Conservation (phyloP, 2,797 vertebrate species). For the Distichodus sexfasciatus region DNA sequence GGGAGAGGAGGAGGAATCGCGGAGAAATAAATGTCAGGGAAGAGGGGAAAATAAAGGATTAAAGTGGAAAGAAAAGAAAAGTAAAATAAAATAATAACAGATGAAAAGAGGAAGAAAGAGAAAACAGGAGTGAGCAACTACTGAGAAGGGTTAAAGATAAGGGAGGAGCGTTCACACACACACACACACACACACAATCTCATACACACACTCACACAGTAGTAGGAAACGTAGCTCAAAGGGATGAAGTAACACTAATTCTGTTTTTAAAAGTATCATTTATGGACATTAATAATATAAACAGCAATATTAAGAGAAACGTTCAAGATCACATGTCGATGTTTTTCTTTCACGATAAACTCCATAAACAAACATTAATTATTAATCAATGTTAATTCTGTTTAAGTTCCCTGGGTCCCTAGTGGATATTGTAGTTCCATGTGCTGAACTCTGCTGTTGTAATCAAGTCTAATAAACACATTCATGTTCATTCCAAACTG, state of each 20-base stretch:
- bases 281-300: too few species aligned
- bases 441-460: too few species aligned
- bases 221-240: constrained; percentile 39
- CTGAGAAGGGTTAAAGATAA: constrained; percentile 63
- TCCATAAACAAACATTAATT: too few species aligned
- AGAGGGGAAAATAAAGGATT: not conserved
- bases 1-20: constrained; percentile 38
- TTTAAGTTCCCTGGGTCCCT: too few species aligned
- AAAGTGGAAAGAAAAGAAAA: constrained; percentile 54
- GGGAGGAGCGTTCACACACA: constrained; percentile 48
- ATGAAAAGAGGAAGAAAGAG: constrained; percentile 61
- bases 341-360: too few species aligned
- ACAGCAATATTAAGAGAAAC: too few species aligned
- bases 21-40: too few species aligned
- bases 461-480: not conserved
- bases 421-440: too few species aligned
- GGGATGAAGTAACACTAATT: constrained; percentile 29
- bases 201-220: not conserved
- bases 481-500: too few species aligned
- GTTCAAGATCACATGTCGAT: too few species aligned
- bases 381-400: too few species aligned
- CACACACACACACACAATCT: not conserved
- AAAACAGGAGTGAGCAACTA: constrained; percentile 58
- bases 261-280: not conserved
- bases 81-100: constrained; percentile 54